Percentiles rank a stretch among this genome's conserved stretches.
phyloP scores from a whole-genome alignment of 1,140 invertebrate genomes.

The Drosophila orosa region DNA sequence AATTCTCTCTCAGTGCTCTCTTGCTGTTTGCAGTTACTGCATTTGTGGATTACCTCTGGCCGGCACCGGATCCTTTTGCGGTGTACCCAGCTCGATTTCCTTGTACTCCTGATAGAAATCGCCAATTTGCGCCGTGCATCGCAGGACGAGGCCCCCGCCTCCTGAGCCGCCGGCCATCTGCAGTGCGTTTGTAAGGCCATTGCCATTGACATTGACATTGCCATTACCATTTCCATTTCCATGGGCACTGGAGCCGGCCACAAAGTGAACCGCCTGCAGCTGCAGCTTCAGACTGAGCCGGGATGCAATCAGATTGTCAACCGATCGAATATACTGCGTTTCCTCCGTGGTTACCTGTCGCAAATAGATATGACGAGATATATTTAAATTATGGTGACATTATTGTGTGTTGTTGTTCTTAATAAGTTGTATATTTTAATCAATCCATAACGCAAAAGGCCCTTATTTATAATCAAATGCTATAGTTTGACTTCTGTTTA shows the following conservation, averaged over 20 bases:
- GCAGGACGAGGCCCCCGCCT: slow-evolving; percentile 84
- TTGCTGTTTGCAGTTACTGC: slow-evolving; percentile 22
- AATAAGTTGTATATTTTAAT: too few species aligned
- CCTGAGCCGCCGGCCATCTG: slow-evolving; percentile 5
- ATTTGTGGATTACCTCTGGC: slow-evolving; percentile 85
- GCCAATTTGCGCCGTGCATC: slow-evolving; percentile 85
- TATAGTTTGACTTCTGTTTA: too few species aligned
- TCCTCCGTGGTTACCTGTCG: slow-evolving; percentile 68
- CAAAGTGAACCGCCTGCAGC: slow-evolving; percentile 80
- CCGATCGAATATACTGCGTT: slow-evolving; percentile 79
- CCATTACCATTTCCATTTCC: slow-evolving; percentile 53
- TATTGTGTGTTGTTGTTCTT: not conserved
- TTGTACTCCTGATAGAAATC: slow-evolving; percentile 85
- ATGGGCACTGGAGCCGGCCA: slow-evolving; percentile 48
- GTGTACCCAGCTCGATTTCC: slow-evolving; percentile 85
- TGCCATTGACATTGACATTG: slow-evolving; percentile 47
- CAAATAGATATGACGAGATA: not conserved
- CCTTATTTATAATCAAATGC: not conserved
- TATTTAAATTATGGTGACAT: not conserved
- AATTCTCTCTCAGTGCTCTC: slow-evolving; percentile 14
- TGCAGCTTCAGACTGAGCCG: slow-evolving; percentile 82
- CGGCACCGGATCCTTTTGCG: slow-evolving; percentile 86
- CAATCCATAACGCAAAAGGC: too few species aligned
- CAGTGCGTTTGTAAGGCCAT: slow-evolving; percentile 26
- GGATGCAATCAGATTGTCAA: slow-evolving; percentile 79